These are phyloP conservation scores for Merodon equestris DNA, from an alignment of 2,888 invertebrate genomes.

Conservation along the genomic window DNA sequence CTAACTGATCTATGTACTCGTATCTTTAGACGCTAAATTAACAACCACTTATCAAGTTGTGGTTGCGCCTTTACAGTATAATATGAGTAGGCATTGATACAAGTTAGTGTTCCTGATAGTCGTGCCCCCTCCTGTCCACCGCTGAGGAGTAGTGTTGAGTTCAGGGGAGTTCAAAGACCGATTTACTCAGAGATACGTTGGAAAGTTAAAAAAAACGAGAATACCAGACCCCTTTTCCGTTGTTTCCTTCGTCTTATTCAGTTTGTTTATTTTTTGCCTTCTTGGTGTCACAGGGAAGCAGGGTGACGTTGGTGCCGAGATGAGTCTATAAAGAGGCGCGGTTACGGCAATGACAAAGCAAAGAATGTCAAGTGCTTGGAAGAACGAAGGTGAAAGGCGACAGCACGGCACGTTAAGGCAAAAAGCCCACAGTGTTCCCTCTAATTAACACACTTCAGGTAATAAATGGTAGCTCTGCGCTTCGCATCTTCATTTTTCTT, in stretches of 20 bases:
- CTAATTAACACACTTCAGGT: conserved; percentile 35
- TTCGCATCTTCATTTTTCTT: no score
- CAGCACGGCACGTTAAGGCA: neutral
- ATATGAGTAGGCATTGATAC: conserved; percentile 43
- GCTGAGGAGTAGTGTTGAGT: conserved; percentile 10
- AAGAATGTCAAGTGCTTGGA: neutral
- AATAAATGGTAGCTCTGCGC: conserved; percentile 23
- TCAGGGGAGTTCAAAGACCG: conserved; percentile 52
- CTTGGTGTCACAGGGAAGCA: neutral
- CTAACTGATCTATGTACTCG: no score
- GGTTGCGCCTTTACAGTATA: conserved; percentile 23
- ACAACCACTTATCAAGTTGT: conserved; percentile 44
- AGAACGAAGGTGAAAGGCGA: neutral
- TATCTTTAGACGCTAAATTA: conserved; percentile 33
- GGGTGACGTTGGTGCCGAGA: no score
- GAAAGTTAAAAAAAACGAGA: no score
- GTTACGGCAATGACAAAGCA: no score
- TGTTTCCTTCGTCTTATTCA: no score
- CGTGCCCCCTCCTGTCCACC: neutral
- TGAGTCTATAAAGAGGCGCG: neutral
- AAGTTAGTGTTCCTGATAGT: conserved; percentile 48
- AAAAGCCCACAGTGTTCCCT: conserved; percentile 32
- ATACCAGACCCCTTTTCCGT: no score
- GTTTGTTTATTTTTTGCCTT: no score
- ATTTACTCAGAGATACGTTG: conserved; percentile 23